Percentiles rank a stretch among this genome's conserved stretches.
phyloP scores from a whole-genome alignment of 2,113 vertebrate species.

The Entosphenus tridentatus region DNA sequence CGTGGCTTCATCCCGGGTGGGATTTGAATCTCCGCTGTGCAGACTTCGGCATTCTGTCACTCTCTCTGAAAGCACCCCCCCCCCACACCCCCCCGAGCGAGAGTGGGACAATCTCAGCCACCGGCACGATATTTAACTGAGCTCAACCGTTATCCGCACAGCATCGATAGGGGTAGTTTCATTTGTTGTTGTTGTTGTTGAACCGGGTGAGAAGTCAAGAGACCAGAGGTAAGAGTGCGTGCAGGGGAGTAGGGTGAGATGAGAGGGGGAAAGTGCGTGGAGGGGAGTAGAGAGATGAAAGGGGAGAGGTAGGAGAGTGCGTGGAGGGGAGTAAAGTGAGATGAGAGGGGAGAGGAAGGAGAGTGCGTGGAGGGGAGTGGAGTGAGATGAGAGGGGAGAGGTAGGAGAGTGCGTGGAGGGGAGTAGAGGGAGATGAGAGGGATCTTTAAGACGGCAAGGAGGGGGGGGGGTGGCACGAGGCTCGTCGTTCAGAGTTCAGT shows the following conservation, averaged over 20 bases:
- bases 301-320: not conserved
- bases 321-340: not conserved
- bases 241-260: not conserved
- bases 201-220: not conserved
- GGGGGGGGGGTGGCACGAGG: too few species aligned
- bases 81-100: too few species aligned
- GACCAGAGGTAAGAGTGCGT: not conserved
- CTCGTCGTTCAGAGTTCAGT: too few species aligned
- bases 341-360: not conserved
- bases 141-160: too few species aligned
- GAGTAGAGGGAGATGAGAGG: not conserved
- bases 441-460: not conserved
- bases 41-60: too few species aligned
- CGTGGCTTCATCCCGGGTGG: too few species aligned
- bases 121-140: too few species aligned
- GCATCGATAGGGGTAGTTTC: too few species aligned
- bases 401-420: not conserved
- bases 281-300: not conserved
- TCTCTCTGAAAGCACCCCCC: too few species aligned
- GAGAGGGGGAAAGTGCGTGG: not conserved
- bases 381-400: not conserved
- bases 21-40: too few species aligned
- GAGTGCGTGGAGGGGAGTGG: not conserved
- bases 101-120: too few species aligned
- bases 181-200: too few species aligned